phyloP scores from a whole-genome alignment of 2,113 vertebrate species.

The Poicephalus meyeri region DNA sequence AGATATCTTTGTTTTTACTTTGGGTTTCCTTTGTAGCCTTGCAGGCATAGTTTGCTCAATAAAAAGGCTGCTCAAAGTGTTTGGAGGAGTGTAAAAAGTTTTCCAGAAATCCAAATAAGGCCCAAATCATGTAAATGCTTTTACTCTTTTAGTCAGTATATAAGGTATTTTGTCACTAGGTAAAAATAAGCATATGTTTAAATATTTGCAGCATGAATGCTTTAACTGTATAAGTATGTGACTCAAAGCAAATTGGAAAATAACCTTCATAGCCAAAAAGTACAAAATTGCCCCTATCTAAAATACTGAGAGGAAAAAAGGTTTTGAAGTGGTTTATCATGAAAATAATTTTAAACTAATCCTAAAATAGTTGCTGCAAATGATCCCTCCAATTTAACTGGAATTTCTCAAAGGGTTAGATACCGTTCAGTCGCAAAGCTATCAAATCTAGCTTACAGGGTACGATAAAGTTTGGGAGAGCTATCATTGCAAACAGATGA shows the following conservation, averaged over 20 bases:
- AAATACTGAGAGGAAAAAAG: background rate
- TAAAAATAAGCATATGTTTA: background rate
- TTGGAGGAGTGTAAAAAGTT: slow-evolving; percentile 12
- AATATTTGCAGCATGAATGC: background rate
- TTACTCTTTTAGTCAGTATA: background rate
- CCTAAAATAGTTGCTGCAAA: background rate
- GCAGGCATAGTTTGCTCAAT: slow-evolving; percentile 79
- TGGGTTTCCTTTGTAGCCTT: slow-evolving; percentile 78
- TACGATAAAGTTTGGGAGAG: background rate
- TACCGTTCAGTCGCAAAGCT: background rate
- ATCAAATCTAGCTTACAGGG: background rate
- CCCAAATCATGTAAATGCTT: background rate
- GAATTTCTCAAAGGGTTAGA: background rate
- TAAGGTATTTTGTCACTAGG: background rate
- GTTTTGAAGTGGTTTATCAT: background rate
- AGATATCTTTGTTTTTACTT: slow-evolving; percentile 74
- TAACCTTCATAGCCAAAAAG: background rate
- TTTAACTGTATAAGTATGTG: background rate
- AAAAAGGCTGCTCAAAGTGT: slow-evolving; percentile 69
- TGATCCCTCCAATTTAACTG: background rate
- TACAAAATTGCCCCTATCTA: background rate
- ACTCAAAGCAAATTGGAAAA: background rate
- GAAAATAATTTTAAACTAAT: background rate
- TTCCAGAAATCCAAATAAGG: background rate
- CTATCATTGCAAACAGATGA: background rate